Evolutionary conservation across 2,113 vertebrate species (phyloP), one percentile per base, ranked within the genome.

Genomic region (Coreoperca whiteheadi): DNA sequence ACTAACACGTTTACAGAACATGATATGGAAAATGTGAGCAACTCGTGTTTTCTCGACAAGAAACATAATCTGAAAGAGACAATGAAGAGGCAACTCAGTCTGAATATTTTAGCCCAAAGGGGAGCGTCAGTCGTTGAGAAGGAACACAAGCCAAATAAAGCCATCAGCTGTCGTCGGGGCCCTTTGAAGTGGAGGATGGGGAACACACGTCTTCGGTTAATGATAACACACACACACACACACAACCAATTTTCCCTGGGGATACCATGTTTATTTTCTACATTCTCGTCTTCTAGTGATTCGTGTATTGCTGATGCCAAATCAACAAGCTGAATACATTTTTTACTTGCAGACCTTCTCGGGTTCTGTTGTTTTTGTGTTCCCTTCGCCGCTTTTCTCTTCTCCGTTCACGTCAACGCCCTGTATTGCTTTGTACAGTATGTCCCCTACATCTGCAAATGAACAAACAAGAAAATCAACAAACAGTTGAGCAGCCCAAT

Each of bases 151-250:
- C 71, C 75, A 80, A 59, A 87, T 84, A 57, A 72, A 76, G 60
- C 54, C 43, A 79, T 81, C 74, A 71, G 74, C 43, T 79, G 82
- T 89, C 60, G 37, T 28, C 23, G 3, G 48, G 78, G 54, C 50
- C 14, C 69, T 89, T 81, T 87, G 82, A 82, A 74, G 72, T 61
- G 41, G 68, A 77, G 65, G 60, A 46, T 28, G 70, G 61, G 56
- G 41, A 84, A 79, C 73, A 64, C 57, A 70, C 85, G 68, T 72
- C 34, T 46, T 74, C 2, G 41, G 32, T 63, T 65, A 64, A 74
- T 77, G 66, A 81, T 77, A 77, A 63, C 71, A 67, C 39, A 51
- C 54, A 18, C 25, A 32, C 64, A 67, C 60, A 77, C 16, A 59
- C 30, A 25, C 67, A 34, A 56, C 65, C 21, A 18, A 14, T 53